Evolutionary conservation across 2,113 vertebrate species (phyloP).

Genomic region (Platichthys flesus): DNA sequence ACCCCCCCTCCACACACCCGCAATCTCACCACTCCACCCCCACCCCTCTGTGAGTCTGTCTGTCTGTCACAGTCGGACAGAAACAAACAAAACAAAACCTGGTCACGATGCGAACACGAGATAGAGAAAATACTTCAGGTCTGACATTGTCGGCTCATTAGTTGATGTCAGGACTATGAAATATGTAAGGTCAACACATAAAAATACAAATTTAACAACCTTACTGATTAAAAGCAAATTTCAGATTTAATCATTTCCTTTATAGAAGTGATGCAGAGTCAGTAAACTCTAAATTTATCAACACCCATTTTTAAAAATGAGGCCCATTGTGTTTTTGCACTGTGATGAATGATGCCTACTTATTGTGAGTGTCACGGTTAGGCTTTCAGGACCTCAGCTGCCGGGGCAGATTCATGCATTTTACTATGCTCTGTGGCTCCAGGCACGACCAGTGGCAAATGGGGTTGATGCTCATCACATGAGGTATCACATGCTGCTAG

Average conservation of each 20-base stretch:
- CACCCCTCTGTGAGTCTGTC: slow-evolving; percentile 42
- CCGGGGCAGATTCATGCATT: slow-evolving; percentile 54
- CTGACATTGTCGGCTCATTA: slow-evolving; percentile 21
- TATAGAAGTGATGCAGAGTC: neutral
- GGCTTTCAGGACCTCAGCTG: slow-evolving; percentile 42
- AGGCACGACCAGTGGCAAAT: slow-evolving; percentile 59
- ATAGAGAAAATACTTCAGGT: slow-evolving; percentile 31
- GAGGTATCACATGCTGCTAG: slow-evolving; percentile 74
- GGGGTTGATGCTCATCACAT: slow-evolving; percentile 71
- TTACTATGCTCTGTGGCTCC: slow-evolving; percentile 54
- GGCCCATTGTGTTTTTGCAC: slow-evolving; percentile 30
- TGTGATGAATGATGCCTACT: slow-evolving; percentile 47
- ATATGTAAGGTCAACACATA: neutral
- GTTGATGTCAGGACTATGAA: neutral
- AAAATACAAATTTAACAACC: slow-evolving; percentile 1
- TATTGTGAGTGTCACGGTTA: slow-evolving; percentile 37
- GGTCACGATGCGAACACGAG: slow-evolving; percentile 27
- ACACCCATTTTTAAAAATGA: slow-evolving; percentile 13
- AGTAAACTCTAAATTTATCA: neutral
- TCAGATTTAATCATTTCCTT: slow-evolving; percentile 5
- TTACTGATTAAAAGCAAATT: neutral
- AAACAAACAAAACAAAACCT: slow-evolving; percentile 67
- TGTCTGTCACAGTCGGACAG: slow-evolving; percentile 54
- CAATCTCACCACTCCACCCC: slow-evolving; percentile 17
- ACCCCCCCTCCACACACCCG: slow-evolving; percentile 39